Base-by-base conservation (phyloP, 2,888 invertebrate genomes). In the Tinea semifulvella region DNA sequence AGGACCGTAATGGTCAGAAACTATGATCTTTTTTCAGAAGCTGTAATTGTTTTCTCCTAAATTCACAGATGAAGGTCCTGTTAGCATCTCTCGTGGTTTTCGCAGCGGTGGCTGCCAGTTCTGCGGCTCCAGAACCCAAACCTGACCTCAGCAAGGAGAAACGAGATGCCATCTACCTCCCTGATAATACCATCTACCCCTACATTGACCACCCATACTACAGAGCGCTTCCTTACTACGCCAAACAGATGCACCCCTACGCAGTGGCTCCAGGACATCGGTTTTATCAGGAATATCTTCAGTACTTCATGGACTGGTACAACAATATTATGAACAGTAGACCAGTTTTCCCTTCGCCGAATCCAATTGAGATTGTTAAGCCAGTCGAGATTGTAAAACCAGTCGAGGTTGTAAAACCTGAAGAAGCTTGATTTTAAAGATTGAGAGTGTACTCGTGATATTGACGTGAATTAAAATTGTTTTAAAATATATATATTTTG, bases 61-160 rank as follows among this genome's bases (percentile, higher is more conserved):
- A n/a, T n/a, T n/a, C n/a, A 14, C 31, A 31, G 31, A 31, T 31
- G 31, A 31, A 31, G 14, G 11, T 31, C 3, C 31, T 31, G n/a
- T 13, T 31, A 31, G 31, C 31, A 31, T 31, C 13, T 2, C 2
- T 31, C 2, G 5, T 13, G 2, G 7, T 31, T 14, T 6, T 31
- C 5, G 31, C 11, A n/a, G 13, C 31, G 7, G 6, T 31, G 31
- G 13, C 31, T 6, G 7, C 31, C 6, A n/a, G 31, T n/a, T 11
- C 14, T 14, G 31, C 31, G 3, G 31, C 31, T 3, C 31, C 31
- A n/a, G 31, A 31, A 4, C 6, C 26, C 3, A 14, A 3, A 7
- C 6, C 31, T 13, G 13, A 13, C 13, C n/a, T n/a, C 6, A 6
- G 11, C 13, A 36, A 36, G 36, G n/a, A 11, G 3, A 36, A 36